Percentiles rank a stretch among this genome's conserved stretches.
These are phyloP conservation scores for Synergus itoensis DNA, from an alignment of 2,888 invertebrate species.

Conservation along the genomic window DNA sequence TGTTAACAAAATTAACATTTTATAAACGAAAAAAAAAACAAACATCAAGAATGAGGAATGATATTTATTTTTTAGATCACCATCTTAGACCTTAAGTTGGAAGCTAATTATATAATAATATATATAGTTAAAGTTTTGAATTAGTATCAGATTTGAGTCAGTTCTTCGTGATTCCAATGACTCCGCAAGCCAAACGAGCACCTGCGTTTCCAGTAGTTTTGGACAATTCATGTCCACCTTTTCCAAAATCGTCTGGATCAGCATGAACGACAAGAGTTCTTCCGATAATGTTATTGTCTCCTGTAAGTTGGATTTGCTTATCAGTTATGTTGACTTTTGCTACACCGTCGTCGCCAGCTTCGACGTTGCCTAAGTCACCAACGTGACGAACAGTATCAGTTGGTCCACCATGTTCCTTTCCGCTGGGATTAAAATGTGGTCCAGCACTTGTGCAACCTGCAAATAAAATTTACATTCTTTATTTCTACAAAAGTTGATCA, in stretches of 20 bases:
- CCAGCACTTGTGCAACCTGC: constrained; percentile 93
- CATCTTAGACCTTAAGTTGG: not conserved
- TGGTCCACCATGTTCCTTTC: constrained; percentile 91
- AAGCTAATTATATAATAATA: constrained; percentile 33
- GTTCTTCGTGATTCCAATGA: constrained; percentile 86
- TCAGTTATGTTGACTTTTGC: constrained; percentile 85
- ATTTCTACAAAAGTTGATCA: not conserved
- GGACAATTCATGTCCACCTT: constrained; percentile 95
- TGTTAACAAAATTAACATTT: constrained; percentile 10
- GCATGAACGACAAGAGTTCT: constrained; percentile 94
- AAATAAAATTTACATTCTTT: not conserved
- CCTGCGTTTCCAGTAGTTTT: constrained; percentile 97
- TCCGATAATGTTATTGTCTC: constrained; percentile 89
- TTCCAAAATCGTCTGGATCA: constrained; percentile 95
- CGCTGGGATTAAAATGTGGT: constrained; percentile 93
- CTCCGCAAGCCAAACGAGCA: constrained; percentile 92
- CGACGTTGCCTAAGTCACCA: constrained; percentile 94
- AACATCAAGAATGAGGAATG: constrained; percentile 27
- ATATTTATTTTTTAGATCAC: constrained; percentile 43
- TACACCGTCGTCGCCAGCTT: constrained; percentile 82
- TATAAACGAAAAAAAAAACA: constrained; percentile 57
- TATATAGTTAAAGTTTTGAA: constrained; percentile 22
- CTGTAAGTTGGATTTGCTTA: constrained; percentile 83
- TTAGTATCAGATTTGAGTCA: constrained; percentile 57
- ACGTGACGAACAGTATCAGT: constrained; percentile 86